Evolutionary conservation across 2,888 invertebrate species (phyloP).

Genomic region (Muscina levida): DNA sequence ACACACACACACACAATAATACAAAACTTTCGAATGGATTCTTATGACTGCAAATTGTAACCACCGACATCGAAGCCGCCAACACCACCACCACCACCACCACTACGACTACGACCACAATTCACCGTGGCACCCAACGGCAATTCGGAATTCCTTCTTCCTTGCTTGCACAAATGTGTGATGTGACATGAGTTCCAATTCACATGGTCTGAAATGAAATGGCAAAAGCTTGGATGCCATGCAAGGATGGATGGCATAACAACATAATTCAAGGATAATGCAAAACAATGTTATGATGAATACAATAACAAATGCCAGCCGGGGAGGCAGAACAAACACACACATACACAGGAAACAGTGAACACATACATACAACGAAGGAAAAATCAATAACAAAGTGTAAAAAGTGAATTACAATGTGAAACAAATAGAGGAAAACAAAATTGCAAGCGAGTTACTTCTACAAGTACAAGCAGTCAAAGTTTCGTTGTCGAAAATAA

Average conservation of each 20-base stretch:
- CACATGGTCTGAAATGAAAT: conserved; percentile 36
- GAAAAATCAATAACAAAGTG: conserved; percentile 25
- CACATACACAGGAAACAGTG: neutral
- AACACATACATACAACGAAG: neutral
- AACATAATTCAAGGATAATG: conserved; percentile 67
- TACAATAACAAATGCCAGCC: conserved; percentile 9
- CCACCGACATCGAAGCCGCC: no score
- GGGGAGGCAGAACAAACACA: neutral
- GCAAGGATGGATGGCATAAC: conserved; percentile 42
- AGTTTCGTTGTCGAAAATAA: neutral
- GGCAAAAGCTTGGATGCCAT: neutral
- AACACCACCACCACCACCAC: no score
- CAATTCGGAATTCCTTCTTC: no score
- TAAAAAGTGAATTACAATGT: conserved; percentile 31
- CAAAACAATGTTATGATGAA: conserved; percentile 56
- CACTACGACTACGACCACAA: neutral
- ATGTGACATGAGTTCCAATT: conserved; percentile 58
- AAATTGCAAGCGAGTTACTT: neutral
- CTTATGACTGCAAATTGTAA: conserved; percentile 13
- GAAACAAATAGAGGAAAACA: conserved; percentile 7
- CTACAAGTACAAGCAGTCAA: neutral
- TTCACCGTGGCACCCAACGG: neutral
- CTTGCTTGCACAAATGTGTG: neutral
- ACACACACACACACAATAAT: neutral
- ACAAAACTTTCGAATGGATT: conserved; percentile 1